Conservation (phyloP, 2,888 invertebrate genomes). For the Chrysotoxum bicinctum region DNA sequence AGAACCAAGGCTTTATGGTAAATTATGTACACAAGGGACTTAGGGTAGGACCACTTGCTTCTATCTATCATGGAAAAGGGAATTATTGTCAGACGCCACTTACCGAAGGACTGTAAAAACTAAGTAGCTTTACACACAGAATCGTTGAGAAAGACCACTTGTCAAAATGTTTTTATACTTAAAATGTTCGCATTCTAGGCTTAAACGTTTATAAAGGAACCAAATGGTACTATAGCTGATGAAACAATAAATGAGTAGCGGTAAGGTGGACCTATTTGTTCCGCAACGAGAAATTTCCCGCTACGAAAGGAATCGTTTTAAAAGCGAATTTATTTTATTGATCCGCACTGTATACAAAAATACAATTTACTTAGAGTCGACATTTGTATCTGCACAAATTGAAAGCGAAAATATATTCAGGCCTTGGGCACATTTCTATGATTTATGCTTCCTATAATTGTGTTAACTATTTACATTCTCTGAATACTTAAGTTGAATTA, state of each 20-base stretch:
- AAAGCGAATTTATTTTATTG: not conserved
- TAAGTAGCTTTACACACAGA: not conserved
- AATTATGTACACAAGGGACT: slow-evolving; percentile 12
- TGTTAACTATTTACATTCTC: not conserved
- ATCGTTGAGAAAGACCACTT: not conserved
- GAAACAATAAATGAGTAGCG: not conserved
- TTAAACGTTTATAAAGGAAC: not conserved
- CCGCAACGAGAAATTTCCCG: too few species aligned
- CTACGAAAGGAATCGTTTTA: not conserved
- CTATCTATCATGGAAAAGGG: not conserved
- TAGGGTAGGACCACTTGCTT: not conserved
- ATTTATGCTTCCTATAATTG: slow-evolving; percentile 7
- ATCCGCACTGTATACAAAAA: not conserved
- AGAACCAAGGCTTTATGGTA: slow-evolving; percentile 13
- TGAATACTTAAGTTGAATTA: not conserved
- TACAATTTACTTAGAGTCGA: not conserved
- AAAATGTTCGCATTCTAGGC: not conserved
- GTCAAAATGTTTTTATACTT: not conserved
- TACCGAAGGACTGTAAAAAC: not conserved
- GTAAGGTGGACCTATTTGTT: not conserved
- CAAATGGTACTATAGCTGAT: not conserved
- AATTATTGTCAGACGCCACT: slow-evolving; percentile 8
- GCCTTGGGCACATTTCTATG: slow-evolving; percentile 2
- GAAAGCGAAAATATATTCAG: slow-evolving; percentile 15
- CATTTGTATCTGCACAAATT: slow-evolving; percentile 4